Evolutionary conservation across 2,113 vertebrate species (phyloP).

Genomic region (Myocastor coypus): DNA sequence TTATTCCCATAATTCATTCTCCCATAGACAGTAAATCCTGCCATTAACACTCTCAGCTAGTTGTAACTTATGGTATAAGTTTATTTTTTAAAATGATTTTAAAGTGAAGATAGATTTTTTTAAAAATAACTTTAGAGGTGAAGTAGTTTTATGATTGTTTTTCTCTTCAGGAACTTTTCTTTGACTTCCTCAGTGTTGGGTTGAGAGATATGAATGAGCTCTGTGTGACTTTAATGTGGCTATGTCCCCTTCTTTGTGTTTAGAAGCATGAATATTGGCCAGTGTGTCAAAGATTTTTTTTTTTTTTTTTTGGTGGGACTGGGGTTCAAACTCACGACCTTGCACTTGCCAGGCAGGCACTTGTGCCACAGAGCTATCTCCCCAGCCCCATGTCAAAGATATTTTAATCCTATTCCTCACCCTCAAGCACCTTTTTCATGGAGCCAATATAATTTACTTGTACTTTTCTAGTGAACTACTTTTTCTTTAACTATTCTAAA

Average conservation of each 20-base stretch:
- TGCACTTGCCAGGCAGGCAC: no score
- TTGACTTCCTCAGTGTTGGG: background rate
- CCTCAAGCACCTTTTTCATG: background rate
- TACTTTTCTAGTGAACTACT: background rate
- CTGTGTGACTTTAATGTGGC: rapidly evolving
- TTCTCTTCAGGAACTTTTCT: background rate
- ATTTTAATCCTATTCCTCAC: background rate
- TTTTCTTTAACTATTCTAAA: background rate
- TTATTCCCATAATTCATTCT: no score
- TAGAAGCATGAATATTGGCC: background rate
- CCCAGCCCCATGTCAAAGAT: no score
- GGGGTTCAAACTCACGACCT: no score
- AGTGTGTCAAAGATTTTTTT: background rate
- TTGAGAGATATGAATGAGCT: background rate
- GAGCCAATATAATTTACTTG: background rate
- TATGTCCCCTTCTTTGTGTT: no score
- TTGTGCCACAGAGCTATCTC: no score
- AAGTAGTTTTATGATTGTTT: background rate
- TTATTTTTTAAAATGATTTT: background rate
- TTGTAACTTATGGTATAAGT: background rate
- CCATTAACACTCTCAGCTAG: background rate
- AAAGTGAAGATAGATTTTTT: background rate
- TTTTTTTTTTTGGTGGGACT: no score
- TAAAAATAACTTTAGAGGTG: background rate
- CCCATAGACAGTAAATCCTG: no score